Conservation (phyloP, 2,888 invertebrate species). For the Endotricha flammealis region DNA sequence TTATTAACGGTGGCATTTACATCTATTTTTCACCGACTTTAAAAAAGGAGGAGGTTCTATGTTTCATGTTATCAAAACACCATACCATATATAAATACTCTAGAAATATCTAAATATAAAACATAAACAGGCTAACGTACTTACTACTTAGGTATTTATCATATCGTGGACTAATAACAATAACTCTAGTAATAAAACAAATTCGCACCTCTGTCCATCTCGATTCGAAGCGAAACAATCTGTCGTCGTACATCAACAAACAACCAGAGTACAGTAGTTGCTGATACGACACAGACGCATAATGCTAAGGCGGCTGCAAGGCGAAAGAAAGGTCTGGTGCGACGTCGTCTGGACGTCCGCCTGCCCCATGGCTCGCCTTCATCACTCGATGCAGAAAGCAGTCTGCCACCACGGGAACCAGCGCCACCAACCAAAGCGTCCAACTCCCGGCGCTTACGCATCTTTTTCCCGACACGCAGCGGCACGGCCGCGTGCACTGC, state of each 20-base stretch:
- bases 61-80: no score
- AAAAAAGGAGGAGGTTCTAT: no score
- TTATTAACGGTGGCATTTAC: no score
- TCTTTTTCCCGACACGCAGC: conserved; percentile 84
- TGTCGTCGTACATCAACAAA: conserved; percentile 83
- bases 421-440: conserved; percentile 83
- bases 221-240: conserved; percentile 79
- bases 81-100: no score
- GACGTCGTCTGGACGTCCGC: conserved; percentile 49
- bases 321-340: conserved; percentile 74
- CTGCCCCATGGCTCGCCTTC: conserved; percentile 77
- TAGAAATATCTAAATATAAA: no score
- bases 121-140: no score
- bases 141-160: no score
- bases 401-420: conserved; percentile 69
- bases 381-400: conserved; percentile 80
- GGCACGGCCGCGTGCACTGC: conserved; percentile 80
- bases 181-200: no score
- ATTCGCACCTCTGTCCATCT: conserved; percentile 83
- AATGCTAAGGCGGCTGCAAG: conserved; percentile 80
- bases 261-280: conserved; percentile 82
- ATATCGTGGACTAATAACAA: background rate
- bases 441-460: conserved; percentile 86
- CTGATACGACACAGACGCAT: conserved; percentile 81
- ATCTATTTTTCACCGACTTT: no score